Conservation (phyloP, 1,140 invertebrate genomes). For the Drosophila santomea region DNA sequence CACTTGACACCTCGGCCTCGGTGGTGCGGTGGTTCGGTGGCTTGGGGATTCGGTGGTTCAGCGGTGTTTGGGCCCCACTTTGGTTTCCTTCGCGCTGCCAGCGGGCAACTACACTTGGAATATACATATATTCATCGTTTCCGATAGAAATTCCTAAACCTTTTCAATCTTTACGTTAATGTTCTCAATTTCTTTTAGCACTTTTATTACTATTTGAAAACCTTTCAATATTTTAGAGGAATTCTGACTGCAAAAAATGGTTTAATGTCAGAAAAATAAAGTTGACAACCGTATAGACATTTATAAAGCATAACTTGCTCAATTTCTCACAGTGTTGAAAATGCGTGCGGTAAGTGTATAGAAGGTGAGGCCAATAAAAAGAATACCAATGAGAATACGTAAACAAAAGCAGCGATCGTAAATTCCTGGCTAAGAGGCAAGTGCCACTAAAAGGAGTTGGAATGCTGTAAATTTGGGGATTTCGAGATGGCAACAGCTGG, state of each 20-base stretch:
- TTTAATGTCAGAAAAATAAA: too few species aligned
- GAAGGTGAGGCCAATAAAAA: slow-evolving; percentile 55
- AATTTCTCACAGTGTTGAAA: slow-evolving; percentile 4
- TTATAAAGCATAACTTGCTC: too few species aligned
- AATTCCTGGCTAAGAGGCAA: slow-evolving; percentile 56
- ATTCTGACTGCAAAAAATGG: too few species aligned
- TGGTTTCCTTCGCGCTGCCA: slow-evolving; percentile 21
- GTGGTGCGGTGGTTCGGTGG: not conserved
- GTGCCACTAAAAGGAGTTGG: slow-evolving; percentile 36
- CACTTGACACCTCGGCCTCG: slow-evolving; percentile 70
- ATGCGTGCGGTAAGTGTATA: slow-evolving; percentile 32
- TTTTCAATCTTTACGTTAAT: too few species aligned
- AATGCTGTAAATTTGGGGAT: slow-evolving; percentile 74
- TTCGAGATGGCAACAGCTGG: slow-evolving; percentile 75
- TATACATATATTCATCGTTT: not conserved
- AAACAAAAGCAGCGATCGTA: slow-evolving; percentile 70
- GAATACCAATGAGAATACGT: slow-evolving; percentile 25
- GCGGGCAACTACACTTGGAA: slow-evolving; percentile 7
- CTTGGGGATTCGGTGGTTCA: not conserved
- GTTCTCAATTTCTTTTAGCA: too few species aligned
- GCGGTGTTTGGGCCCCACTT: slow-evolving; percentile 4
- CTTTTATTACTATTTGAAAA: not conserved
- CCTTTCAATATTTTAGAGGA: not conserved
- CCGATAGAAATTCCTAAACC: too few species aligned
- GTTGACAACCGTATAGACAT: too few species aligned